Evolutionary conservation across 2,113 vertebrate genomes (phyloP).

Genomic region (Upupa epops): DNA sequence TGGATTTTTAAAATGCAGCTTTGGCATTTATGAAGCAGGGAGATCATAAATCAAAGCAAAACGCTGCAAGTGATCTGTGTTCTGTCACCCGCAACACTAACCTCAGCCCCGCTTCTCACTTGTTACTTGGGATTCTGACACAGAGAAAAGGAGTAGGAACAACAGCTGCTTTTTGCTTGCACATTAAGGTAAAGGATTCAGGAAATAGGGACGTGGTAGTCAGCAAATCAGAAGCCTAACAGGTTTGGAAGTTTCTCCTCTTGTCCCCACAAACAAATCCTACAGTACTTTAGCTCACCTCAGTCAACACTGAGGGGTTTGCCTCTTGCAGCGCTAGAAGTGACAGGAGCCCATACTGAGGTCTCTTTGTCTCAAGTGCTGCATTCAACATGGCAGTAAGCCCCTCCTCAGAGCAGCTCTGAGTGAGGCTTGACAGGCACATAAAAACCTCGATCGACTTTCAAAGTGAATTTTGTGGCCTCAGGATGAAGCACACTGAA

Average conservation of each 20-base stretch:
- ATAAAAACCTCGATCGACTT: neutral
- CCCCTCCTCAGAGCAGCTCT: neutral
- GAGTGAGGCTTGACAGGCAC: neutral
- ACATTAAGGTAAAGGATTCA: neutral
- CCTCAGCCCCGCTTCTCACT: neutral
- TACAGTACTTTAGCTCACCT: neutral
- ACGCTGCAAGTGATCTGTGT: neutral
- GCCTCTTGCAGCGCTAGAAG: neutral
- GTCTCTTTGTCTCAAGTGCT: accelerated
- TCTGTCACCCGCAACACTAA: neutral
- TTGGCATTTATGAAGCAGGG: neutral
- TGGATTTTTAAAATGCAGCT: conserved; percentile 17
- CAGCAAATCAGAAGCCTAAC: neutral
- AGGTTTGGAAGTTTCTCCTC: neutral
- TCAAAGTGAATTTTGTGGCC: neutral
- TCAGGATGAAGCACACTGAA: neutral
- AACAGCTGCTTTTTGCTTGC: neutral
- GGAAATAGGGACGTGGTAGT: neutral
- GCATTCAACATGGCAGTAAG: neutral
- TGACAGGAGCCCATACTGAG: neutral
- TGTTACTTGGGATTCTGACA: neutral
- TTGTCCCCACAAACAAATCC: accelerated
- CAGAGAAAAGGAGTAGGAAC: neutral
- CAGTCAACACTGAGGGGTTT: neutral
- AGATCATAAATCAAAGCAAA: neutral